Percentiles rank a stretch among this genome's conserved stretches.
Conservation (phyloP, 2,113 vertebrate genomes). For the Grus americana region DNA sequence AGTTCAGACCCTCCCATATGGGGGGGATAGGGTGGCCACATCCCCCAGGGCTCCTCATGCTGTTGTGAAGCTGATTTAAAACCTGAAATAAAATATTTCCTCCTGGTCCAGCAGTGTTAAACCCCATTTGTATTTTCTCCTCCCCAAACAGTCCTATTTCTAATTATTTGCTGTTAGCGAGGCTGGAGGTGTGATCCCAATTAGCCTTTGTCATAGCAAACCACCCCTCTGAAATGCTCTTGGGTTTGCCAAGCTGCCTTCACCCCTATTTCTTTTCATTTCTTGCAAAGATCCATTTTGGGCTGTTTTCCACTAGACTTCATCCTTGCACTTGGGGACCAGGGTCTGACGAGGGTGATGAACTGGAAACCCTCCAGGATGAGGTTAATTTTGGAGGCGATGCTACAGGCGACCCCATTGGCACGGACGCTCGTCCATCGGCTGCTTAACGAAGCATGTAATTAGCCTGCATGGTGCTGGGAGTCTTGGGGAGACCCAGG, state of each 20-base stretch:
- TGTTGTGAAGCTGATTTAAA: neutral
- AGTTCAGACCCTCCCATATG: neutral
- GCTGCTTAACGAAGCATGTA: neutral
- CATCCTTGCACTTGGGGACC: neutral
- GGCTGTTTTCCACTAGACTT: neutral
- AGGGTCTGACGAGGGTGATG: accelerated
- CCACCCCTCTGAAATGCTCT: neutral
- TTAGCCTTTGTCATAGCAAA: accelerated
- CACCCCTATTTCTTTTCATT: neutral
- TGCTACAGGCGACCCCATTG: neutral
- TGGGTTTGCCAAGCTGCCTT: neutral
- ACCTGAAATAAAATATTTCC: neutral
- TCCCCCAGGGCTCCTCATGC: accelerated
- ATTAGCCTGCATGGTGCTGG: neutral
- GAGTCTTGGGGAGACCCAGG: neutral
- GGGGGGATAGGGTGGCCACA: accelerated
- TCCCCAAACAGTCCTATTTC: neutral
- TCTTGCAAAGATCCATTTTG: neutral
- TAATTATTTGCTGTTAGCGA: neutral
- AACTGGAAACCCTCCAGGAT: neutral
- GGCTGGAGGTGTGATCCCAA: neutral
- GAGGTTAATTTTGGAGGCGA: neutral
- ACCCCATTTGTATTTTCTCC: neutral
- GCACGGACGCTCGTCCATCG: neutral
- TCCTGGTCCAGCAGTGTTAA: neutral